Evolutionary conservation across 1,140 invertebrate species (phyloP), one percentile per base, ranked within the genome.

Genomic region (Caenorhabditis latens): DNA sequence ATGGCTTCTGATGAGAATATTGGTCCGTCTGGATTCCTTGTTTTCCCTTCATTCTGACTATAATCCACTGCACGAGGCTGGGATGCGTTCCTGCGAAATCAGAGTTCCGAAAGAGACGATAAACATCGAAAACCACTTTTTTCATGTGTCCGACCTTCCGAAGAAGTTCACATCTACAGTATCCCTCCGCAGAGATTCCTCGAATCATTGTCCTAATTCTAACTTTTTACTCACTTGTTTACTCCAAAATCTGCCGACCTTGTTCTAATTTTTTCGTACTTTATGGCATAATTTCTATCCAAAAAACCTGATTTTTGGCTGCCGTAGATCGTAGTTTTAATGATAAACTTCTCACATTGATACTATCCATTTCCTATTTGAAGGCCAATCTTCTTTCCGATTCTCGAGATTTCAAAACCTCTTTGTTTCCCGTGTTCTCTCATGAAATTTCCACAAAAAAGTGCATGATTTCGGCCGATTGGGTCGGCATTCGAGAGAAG

Each of bases 221-320:
- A 32, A 32, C 32, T 32, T 63, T 21, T 63, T 32, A 7, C 24
- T 32, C 5, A 11, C 8, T 63, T 63, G 8, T 63, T 32, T 14
- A 11, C 21, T 63, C 61, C 16, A 32, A 32, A 63, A 63, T 58
- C 19, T 58, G 57, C 19, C 57, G 61, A 32, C 61, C 61, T 63
- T 63, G 61, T 63, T 63, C 61, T 21, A 63, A 63, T 63, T 63
- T 63, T 63, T 53, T 24, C 32, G 61, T 63, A 24, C 61, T 58
- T 63, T 63, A 63, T 63, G 61, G 61, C 61, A 63, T 32, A 63
- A 63, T 63, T 58, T 58, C 21, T 1, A 21, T 63, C 32, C 61
- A 32, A 63, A 13, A 21, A 58, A 24, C 21, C 24, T 24, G 24
- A 53, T 53, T 63, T 13, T 32, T 24, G 9, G 11, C 24, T 63